A percentile compares a stretch with the other conserved stretches of the same genome.
These are phyloP conservation scores for Aphrophora alni DNA, from an alignment of 2,888 invertebrate genomes.

Conservation along the genomic window DNA sequence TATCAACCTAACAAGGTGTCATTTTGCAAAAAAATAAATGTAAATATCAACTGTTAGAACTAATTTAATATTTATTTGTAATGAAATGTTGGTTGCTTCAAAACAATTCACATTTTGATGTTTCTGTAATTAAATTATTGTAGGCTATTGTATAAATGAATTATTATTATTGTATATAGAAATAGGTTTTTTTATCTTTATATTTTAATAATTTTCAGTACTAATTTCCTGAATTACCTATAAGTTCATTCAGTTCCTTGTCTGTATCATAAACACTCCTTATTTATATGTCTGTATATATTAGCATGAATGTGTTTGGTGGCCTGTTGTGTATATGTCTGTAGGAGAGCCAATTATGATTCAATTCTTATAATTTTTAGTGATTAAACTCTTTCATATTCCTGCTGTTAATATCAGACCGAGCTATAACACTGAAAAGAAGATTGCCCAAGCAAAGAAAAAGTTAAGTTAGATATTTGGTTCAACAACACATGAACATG, in stretches of 20 bases:
- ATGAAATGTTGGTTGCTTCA: neutral
- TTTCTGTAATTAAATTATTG: neutral
- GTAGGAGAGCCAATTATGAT: neutral
- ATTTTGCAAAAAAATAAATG: neutral
- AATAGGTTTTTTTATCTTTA: neutral
- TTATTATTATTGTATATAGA: neutral
- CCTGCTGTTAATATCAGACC: too few species aligned
- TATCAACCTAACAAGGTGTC: neutral
- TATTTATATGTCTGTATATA: neutral
- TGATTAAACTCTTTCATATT: too few species aligned
- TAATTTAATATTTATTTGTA: neutral
- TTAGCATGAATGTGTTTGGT: neutral
- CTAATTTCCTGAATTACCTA: neutral
- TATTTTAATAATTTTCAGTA: neutral
- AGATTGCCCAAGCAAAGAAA: too few species aligned
- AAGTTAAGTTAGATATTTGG: too few species aligned
- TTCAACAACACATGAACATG: too few species aligned
- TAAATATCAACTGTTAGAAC: neutral
- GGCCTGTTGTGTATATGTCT: neutral
- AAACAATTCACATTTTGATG: neutral
- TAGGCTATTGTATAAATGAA: neutral
- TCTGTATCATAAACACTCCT: neutral
- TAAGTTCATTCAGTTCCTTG: slow-evolving; percentile 6
- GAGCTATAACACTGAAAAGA: too few species aligned
- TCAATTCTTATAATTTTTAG: too few species aligned